These are phyloP conservation scores for Perithous albicinctus DNA, from an alignment of 2,888 invertebrate species.

Conservation along the genomic window DNA sequence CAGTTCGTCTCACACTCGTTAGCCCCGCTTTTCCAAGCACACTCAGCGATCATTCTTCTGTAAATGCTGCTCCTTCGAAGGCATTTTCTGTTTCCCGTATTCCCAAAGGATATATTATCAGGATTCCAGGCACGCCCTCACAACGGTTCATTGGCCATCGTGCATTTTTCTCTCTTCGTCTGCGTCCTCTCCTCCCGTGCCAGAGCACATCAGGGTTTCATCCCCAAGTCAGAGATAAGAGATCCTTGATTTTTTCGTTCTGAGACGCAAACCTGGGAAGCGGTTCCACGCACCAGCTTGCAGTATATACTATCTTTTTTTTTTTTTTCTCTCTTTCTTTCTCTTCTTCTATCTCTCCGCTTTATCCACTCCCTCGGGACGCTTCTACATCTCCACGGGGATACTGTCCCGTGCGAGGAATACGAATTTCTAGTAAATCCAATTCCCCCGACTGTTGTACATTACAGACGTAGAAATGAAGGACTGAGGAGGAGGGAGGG, in stretches of 20 bases:
- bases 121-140: slow-evolving; percentile 58
- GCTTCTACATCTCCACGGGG: slow-evolving; percentile 1
- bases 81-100: slow-evolving; percentile 27
- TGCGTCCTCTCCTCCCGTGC: not conserved
- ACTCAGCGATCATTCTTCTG: not conserved
- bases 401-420: slow-evolving; percentile 18
- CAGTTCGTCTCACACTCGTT: not conserved
- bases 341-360: not conserved
- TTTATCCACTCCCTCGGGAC: slow-evolving; percentile 27
- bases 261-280: not conserved
- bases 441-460: slow-evolving; percentile 35
- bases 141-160: slow-evolving; percentile 59
- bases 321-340: not conserved
- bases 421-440: slow-evolving; percentile 49
- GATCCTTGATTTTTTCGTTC: slow-evolving; percentile 32
- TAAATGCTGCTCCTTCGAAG: slow-evolving; percentile 5
- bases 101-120: slow-evolving; percentile 44
- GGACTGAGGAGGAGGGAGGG: too few species aligned
- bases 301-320: too few species aligned
- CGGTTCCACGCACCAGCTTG: slow-evolving; percentile 7
- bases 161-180: slow-evolving; percentile 27
- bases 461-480: slow-evolving; percentile 8
- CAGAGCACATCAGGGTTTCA: slow-evolving; percentile 35
- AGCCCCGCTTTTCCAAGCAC: too few species aligned
- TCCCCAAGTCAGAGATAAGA: slow-evolving; percentile 44